Conservation (phyloP, 1,140 invertebrate genomes). For the Macrobrachium rosenbergii region DNA sequence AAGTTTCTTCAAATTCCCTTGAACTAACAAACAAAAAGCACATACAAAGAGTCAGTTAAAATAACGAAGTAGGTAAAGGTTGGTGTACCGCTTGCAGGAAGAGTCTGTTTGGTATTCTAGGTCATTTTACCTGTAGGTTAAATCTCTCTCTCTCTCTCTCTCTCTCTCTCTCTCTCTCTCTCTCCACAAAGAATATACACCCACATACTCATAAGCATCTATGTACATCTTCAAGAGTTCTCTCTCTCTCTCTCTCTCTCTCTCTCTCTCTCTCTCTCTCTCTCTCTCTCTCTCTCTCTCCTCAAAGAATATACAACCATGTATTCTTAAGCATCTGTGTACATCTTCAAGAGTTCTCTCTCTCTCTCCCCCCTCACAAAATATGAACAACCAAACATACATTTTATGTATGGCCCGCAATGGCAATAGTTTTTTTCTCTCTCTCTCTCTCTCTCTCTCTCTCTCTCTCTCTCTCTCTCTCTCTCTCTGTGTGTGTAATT, state of each 20-base stretch:
- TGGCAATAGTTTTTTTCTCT: background rate
- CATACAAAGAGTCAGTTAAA: too few relatives aligned
- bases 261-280: background rate
- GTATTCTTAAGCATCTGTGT: too few relatives aligned
- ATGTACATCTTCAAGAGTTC: too few relatives aligned
- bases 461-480: slow-evolving; percentile 34
- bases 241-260: slow-evolving; percentile 31
- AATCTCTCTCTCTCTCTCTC: slow-evolving; percentile 37
- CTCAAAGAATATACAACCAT: too few relatives aligned
- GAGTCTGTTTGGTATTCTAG: background rate
- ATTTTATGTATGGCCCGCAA: too few relatives aligned
- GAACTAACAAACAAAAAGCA: too few relatives aligned
- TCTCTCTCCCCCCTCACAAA: background rate
- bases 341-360: too few relatives aligned
- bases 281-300: slow-evolving; percentile 3
- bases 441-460: slow-evolving; percentile 38
- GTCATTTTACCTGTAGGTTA: background rate
- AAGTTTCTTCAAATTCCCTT: too few relatives aligned
- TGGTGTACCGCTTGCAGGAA: background rate
- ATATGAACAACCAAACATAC: background rate
- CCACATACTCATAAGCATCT: too few relatives aligned
- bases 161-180: slow-evolving; percentile 29
- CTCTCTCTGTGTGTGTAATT: too few relatives aligned
- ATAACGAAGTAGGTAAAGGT: background rate
- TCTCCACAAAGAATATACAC: background rate